Evolutionary conservation across 2,113 vertebrate genomes (phyloP).

Genomic region (Lophotis ruficrista): DNA sequence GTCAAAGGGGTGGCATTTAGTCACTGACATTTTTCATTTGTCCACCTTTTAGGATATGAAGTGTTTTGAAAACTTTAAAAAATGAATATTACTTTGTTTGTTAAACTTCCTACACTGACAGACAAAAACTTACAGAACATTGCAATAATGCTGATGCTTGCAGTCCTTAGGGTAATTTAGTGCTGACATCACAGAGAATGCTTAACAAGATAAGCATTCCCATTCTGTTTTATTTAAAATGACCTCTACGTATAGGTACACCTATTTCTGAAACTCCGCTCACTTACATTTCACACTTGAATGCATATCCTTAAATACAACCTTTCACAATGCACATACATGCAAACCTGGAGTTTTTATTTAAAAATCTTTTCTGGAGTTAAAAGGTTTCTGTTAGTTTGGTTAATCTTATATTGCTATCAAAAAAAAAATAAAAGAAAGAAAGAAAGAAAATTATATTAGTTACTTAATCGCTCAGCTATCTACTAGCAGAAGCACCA

Average conservation of each 20-base stretch:
- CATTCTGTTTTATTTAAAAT: neutral
- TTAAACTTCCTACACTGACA: neutral
- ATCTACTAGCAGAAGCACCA: neutral
- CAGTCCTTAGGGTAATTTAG: conserved; percentile 20
- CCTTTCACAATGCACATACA: neutral
- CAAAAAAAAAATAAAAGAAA: fast-evolving
- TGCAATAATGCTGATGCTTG: conserved; percentile 4
- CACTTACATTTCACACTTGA: neutral
- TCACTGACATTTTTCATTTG: neutral
- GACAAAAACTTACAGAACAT: neutral
- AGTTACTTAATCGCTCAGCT: neutral
- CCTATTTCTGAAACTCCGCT: neutral
- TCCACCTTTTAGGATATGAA: neutral
- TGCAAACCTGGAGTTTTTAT: neutral
- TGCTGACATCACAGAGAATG: conserved; percentile 39
- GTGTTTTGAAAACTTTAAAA: neutral
- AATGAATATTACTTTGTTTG: neutral
- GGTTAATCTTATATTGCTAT: neutral
- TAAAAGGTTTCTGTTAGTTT: neutral
- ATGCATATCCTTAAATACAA: neutral
- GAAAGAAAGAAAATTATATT: neutral
- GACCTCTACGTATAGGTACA: neutral
- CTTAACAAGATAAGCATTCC: neutral
- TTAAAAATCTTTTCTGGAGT: neutral
- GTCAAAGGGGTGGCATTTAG: neutral